Base-by-base conservation (phyloP, 2,888 invertebrate species). In the Iphiclides podalirius region DNA sequence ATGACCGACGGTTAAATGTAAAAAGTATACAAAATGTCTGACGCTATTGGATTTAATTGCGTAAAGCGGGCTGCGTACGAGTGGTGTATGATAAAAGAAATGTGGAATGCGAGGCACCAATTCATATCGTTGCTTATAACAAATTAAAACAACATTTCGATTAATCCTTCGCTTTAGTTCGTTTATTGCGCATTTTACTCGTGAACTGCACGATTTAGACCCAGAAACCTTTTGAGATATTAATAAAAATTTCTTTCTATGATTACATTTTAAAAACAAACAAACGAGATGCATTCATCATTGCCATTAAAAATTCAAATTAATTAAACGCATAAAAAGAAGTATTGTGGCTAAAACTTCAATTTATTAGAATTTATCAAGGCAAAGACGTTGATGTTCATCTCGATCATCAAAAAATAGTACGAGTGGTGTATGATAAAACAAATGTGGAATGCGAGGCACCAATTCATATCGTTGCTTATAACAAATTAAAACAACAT, bases 1-100 rank as follows among this genome's bases (percentile, higher is more conserved):
- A 86, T 83, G 84, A 82, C 73, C 60, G 61, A 60, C 61, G 65
- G 64, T 67, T 66, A 60, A 63, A 57, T 63, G 55, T 51, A 72
- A 82, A 80, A 76, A 70, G 64, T 53, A 60, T 52, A 61, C 64
- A 58, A 68, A 69, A 67, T 63, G 59, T 41, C 52, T 52, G 53
- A 45, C 46, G 54, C 52, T 54, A 61, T 61, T 57, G 60, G 52
- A 58, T 66, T 64, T 66, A 67, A 67, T 66, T 66, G 62, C 60
- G 39, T 33, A 42, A 51, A 55, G 54, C n/a, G n/a, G n/a, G 55
- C 53, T 60, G 51, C 38, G 45, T 42, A 43, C 55, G 48, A 58
- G 58, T 55, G 54, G 57, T 58, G 61, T 62, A 52, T 49, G 46
- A 46, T 50, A 53, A 57, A 58, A 58, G 54, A 57, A 62, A 52